These are phyloP conservation scores for Ictalurus furcatus DNA, from an alignment of 2,113 vertebrate species.

Conservation along the genomic window DNA sequence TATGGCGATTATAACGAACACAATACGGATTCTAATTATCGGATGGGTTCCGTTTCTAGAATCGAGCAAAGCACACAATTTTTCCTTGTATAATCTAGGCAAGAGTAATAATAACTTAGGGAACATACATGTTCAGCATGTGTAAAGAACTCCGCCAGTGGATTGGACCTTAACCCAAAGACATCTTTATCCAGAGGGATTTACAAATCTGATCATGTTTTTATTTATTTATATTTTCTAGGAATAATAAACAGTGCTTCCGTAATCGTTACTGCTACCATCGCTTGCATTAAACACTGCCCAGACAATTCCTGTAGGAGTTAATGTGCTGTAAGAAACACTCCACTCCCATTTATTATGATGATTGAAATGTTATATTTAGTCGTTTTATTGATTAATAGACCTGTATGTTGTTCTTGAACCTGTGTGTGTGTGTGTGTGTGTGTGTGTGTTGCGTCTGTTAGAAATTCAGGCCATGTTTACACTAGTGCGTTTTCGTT, in stretches of 20 bases:
- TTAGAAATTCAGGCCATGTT: neutral
- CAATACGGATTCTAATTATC: neutral
- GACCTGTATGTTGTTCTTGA: neutral
- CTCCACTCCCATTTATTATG: neutral
- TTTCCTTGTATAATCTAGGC: neutral
- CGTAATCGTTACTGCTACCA: neutral
- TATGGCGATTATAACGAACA: too few species aligned
- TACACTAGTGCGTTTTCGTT: too few species aligned
- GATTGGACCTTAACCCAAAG: neutral
- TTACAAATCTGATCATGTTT: neutral
- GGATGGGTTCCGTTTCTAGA: neutral
- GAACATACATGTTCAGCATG: too few species aligned
- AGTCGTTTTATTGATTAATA: neutral
- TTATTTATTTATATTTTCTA: neutral
- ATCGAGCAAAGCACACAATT: neutral
- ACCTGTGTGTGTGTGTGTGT: neutral
- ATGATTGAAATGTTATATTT: neutral
- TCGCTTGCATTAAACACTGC: neutral
- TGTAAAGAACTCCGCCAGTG: neutral
- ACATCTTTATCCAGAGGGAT: neutral
- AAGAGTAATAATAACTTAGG: too few species aligned
- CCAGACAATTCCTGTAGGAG: neutral
- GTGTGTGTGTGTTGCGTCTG: neutral
- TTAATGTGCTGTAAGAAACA: neutral
- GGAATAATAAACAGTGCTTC: neutral